These are phyloP conservation scores for Cetoscarus ocellatus DNA, from an alignment of 2,797 vertebrate species.

Conservation along the genomic window DNA sequence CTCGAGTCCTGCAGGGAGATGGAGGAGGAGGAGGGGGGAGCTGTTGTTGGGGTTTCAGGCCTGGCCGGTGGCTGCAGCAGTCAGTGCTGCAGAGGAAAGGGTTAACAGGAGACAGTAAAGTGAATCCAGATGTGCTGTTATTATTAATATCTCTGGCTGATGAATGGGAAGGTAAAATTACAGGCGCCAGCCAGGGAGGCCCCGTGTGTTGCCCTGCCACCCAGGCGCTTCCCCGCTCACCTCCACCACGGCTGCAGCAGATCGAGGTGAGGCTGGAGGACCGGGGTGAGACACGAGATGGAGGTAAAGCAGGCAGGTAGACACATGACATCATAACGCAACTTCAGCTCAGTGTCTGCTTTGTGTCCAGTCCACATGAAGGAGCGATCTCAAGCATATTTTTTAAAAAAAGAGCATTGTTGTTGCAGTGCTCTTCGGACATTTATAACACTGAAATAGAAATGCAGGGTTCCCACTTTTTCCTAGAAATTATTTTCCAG, in stretches of 20 bases:
- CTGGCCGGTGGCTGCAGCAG: slow-evolving; percentile 28
- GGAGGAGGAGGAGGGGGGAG: neutral
- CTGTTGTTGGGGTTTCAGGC: neutral
- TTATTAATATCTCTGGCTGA: slow-evolving; percentile 96
- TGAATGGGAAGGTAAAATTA: slow-evolving; percentile 95
- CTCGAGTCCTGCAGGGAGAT: slow-evolving; percentile 1
- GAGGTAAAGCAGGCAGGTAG: slow-evolving; percentile 22
- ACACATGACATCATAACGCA: slow-evolving; percentile 29
- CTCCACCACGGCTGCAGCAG: slow-evolving; percentile 50
- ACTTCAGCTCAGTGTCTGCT: neutral
- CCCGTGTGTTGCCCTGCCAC: slow-evolving; percentile 79
- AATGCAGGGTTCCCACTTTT: too few relatives aligned
- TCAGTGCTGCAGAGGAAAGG: slow-evolving; percentile 56
- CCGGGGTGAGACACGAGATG: neutral
- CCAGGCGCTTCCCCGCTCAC: slow-evolving; percentile 77
- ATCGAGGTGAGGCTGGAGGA: neutral
- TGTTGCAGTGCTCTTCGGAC: too few relatives aligned
- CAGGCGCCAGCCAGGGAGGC: slow-evolving; percentile 88
- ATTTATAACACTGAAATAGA: too few relatives aligned
- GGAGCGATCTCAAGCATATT: too few relatives aligned
- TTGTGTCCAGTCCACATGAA: too few relatives aligned
- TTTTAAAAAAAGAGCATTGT: too few relatives aligned
- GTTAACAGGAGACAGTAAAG: slow-evolving; percentile 92
- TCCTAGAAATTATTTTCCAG: too few relatives aligned
- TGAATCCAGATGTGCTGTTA: slow-evolving; percentile 98